Base-by-base conservation (phyloP, 2,113 vertebrate genomes). In the Amazona guildingii region DNA sequence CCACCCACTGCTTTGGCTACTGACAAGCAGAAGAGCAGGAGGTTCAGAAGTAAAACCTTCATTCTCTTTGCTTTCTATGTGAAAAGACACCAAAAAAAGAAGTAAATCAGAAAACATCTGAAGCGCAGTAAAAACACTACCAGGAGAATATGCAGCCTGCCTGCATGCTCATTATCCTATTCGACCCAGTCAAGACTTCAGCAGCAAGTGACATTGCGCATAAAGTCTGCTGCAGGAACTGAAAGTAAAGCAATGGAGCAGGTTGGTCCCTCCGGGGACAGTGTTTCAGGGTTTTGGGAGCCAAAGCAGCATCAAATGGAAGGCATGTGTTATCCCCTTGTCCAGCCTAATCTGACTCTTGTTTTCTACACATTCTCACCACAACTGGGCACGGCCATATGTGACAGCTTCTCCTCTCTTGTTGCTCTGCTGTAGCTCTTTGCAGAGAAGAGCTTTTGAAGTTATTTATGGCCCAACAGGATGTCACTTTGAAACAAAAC, bases 361-460 rank as follows among this genome's bases (percentile, higher is more conserved):
- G 14, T 24, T 67, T 67, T 27, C 81, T 27, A 7, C 5, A 11
- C 9, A 35, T 27, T 84, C 90, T 61, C 76, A 33, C 75, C 80
- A 54, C 31, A 55, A 2, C 81, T 9, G 74, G 17, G 28, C 39
- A 6, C 0, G 1, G 85, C 18, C 24, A 6, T 14, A 4, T 3
- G 51, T 1, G 66, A 49, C 74, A 75, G 86, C 49, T 62, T 35
- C 90, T 79, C 52, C 94, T 73, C 29, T 87, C 74, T 64, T 27
- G 51, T 18, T 19, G 64, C 64, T 63, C 82, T 35, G 78, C 37
- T 41, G 35, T 10, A 10, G 27, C 23, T 24, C 35, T 20, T 14
- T 3, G 1, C 8, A 44, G 3, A 57, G 72, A 20, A 62, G 73
- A 83, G 44, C 28, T 33, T 52, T 18, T n/a, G 10, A 46, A 51